Percentiles rank a stretch among this genome's conserved stretches.
Evolutionary conservation across 2,797 vertebrate genomes (phyloP).

Genomic region (Protosalanx chinensis): DNA sequence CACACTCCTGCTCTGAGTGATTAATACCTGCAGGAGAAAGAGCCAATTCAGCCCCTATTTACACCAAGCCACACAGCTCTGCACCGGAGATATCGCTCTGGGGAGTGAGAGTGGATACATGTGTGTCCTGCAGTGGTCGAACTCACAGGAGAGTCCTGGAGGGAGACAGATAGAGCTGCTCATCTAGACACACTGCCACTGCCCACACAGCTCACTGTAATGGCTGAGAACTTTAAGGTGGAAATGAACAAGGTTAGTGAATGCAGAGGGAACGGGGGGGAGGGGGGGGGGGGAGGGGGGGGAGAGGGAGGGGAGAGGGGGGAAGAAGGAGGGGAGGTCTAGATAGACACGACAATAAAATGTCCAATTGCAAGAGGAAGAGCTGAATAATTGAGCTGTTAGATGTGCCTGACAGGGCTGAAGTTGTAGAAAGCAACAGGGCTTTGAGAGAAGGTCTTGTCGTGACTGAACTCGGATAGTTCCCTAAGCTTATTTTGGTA

Average conservation of each 20-base stretch:
- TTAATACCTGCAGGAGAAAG: slow-evolving; percentile 3
- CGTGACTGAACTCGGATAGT: background rate
- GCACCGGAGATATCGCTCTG: slow-evolving; percentile 38
- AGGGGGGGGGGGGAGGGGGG: background rate
- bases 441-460: background rate
- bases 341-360: background rate
- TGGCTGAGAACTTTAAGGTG: slow-evolving; percentile 44
- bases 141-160: slow-evolving; percentile 39
- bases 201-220: slow-evolving; percentile 55
- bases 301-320: background rate
- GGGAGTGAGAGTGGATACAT: slow-evolving; percentile 34
- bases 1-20: slow-evolving; percentile 7
- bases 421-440: background rate
- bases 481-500: background rate
- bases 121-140: slow-evolving; percentile 37
- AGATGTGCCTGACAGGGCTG: background rate
- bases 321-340: background rate
- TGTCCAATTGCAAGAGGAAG: background rate
- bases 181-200: slow-evolving; percentile 39
- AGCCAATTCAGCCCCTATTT: background rate
- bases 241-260: slow-evolving; percentile 29
- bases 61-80: slow-evolving; percentile 12
- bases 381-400: background rate
- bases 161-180: slow-evolving; percentile 39
- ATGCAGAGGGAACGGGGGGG: slow-evolving; percentile 32